A percentile compares a stretch with the other conserved stretches of the same genome.
phyloP scores from a whole-genome alignment of 2,797 vertebrate species.

The Moxostoma hubbsi region DNA sequence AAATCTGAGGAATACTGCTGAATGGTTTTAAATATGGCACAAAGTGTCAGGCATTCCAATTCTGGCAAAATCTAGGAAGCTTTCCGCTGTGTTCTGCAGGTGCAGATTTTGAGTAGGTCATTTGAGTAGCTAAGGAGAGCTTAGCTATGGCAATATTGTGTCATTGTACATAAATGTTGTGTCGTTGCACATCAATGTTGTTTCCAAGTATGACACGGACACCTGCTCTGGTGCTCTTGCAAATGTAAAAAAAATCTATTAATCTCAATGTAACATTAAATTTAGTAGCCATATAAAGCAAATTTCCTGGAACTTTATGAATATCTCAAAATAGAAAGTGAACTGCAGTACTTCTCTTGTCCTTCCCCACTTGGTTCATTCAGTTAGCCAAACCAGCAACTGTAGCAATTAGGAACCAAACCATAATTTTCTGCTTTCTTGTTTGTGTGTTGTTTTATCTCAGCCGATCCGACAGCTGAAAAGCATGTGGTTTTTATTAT shows the following conservation, averaged over 20 bases:
- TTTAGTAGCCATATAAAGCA: neutral
- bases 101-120: too few relatives aligned
- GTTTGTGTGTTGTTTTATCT: constrained; percentile 58
- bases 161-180: too few relatives aligned
- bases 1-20: too few relatives aligned
- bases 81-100: too few relatives aligned
- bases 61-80: too few relatives aligned
- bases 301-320: neutral
- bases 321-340: too few relatives aligned
- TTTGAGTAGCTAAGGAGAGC: too few relatives aligned
- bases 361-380: neutral
- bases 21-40: neutral
- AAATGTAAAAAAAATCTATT: constrained; percentile 1
- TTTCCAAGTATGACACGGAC: too few relatives aligned
- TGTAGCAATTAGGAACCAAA: constrained; percentile 24
- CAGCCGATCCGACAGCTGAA: constrained; percentile 53
- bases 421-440: constrained; percentile 41
- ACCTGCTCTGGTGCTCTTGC: neutral
- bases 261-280: neutral
- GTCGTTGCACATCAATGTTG: too few relatives aligned
- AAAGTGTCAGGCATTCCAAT: neutral
- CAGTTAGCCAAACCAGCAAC: neutral
- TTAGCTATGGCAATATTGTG: too few relatives aligned
- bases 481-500: constrained; percentile 53
- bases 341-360: too few relatives aligned